Conservation (phyloP, 53 echinoderm and acorn worm genomes). For the Temnopleurus reevesii region DNA sequence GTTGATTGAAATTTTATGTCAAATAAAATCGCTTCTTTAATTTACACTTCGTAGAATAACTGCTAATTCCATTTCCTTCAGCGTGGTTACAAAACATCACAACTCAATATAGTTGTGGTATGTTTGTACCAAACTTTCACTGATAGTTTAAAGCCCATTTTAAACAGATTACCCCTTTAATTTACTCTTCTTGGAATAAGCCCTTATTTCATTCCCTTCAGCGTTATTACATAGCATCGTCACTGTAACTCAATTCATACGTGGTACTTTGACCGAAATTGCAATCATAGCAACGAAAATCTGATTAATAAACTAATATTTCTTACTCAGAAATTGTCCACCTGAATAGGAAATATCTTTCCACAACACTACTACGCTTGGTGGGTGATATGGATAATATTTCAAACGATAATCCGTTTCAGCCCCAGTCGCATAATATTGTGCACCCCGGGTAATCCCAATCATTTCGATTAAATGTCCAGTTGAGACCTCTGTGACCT, state of each 20-base stretch:
- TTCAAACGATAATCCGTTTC: not conserved
- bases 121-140: no score
- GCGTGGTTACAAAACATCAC: no score
- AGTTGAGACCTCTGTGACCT: not conserved
- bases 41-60: no score
- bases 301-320: not conserved
- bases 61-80: no score
- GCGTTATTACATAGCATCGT: not conserved
- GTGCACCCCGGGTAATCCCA: no score
- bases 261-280: not conserved
- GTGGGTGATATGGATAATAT: not conserved
- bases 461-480: no score
- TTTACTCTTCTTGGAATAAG: not conserved
- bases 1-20: no score
- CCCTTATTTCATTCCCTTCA: not conserved
- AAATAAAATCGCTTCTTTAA: no score
- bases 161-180: not conserved
- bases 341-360: not conserved
- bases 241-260: not conserved
- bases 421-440: no score
- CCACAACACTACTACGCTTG: not conserved
- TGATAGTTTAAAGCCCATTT: no score
- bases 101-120: no score
- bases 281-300: not conserved
- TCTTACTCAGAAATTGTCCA: not conserved